Evolutionary conservation across 1,140 invertebrate species (phyloP).

Genomic region (Doryteuthis pealeii): DNA sequence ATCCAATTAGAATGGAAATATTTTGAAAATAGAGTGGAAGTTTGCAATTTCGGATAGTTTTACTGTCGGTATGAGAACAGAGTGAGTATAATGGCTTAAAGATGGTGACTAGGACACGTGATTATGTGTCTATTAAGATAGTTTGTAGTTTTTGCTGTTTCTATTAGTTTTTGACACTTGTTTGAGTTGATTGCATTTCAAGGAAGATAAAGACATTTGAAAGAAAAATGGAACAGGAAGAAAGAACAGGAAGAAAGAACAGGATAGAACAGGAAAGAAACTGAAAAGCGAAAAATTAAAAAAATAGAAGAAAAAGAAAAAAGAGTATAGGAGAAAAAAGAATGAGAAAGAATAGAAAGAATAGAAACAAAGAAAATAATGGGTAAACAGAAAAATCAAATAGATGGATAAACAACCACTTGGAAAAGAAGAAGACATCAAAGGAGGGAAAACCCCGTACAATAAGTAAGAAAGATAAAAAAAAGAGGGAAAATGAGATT

Average conservation of each 20-base stretch:
- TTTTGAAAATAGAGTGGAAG: too few relatives aligned
- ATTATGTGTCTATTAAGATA: too few relatives aligned
- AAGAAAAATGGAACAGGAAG: constrained; percentile 1
- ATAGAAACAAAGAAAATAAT: constrained; percentile 6
- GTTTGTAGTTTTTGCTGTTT: too few relatives aligned
- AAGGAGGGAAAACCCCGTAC: constrained; percentile 3
- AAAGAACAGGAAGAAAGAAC: constrained; percentile 16
- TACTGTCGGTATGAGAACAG: too few relatives aligned
- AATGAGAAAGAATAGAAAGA: constrained; percentile 9
- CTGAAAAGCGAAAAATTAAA: constrained; percentile 3
- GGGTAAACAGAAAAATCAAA: constrained; percentile 15
- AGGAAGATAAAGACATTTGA: too few relatives aligned
- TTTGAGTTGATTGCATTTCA: too few relatives aligned
- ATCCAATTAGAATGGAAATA: too few relatives aligned
- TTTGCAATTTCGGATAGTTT: too few relatives aligned
- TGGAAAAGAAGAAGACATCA: constrained; percentile 11
- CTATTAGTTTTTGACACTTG: too few relatives aligned
- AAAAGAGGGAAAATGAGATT: constrained; percentile 7
- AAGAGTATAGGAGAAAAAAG: constrained; percentile 8
- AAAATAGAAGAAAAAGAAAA: constrained; percentile 15
- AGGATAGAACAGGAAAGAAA: constrained; percentile 12
- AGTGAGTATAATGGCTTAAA: too few relatives aligned
- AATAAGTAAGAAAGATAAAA: constrained; percentile 14
- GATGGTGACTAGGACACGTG: too few relatives aligned
- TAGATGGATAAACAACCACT: constrained; percentile 3